Base-by-base conservation (phyloP, 2,888 invertebrate genomes). In the Aethes cnicana region DNA sequence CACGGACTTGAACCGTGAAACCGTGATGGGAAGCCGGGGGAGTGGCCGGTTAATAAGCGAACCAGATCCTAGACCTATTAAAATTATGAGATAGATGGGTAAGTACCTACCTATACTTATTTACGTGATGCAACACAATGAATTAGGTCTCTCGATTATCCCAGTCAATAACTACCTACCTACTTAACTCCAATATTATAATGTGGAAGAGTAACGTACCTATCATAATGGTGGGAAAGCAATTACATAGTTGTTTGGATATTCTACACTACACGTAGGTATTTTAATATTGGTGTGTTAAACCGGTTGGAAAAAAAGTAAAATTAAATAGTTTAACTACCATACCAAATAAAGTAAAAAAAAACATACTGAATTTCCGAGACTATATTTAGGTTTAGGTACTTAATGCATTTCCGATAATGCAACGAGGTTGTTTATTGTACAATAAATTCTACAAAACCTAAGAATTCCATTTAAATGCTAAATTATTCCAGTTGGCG, bases 261-360 rank as follows among this genome's bases (percentile, higher is more conserved):
- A n/a, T n/a, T n/a, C n/a, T n/a, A n/a, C n/a, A n/a, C n/a, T n/a
- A n/a, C n/a, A n/a, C n/a, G n/a, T n/a, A n/a, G n/a, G n/a, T n/a
- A n/a, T n/a, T n/a, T n/a, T n/a, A n/a, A n/a, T n/a, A n/a, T n/a
- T n/a, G 60, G 62, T 62, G 58, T 42, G 42, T 23, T 23, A 36
- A 60, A 66, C 66, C 65, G 66, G 64, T 67, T 63, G 28, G 48
- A 46, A 53, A 47, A 64, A 69, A 66, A 69, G 69, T 69, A 66
- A 68, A 66, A 69, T 67, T 63, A n/a, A n/a, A n/a, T n/a, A n/a
- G n/a, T n/a, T n/a, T n/a, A n/a, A n/a, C n/a, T n/a, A n/a, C n/a
- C n/a, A n/a, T n/a, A n/a, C n/a, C n/a, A n/a, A n/a, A n/a, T n/a
- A n/a, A n/a, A n/a, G n/a, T n/a, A n/a, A n/a, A n/a, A n/a, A n/a